Conservation (phyloP, 2,113 vertebrate species). For the Grallaria varia region DNA sequence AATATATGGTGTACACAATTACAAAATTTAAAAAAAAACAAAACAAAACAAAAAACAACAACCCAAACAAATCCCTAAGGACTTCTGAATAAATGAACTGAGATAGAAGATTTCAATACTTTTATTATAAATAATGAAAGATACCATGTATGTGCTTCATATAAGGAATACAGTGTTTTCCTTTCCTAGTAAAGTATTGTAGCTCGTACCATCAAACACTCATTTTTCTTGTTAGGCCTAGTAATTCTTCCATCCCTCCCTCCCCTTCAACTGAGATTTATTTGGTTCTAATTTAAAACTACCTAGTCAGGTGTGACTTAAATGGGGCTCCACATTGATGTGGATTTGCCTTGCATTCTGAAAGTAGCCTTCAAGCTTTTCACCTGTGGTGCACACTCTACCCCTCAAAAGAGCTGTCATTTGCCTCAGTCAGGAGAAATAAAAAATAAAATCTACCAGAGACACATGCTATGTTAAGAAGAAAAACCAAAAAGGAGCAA, state of each 20-base stretch:
- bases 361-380: slow-evolving; percentile 18
- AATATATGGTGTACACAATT: slow-evolving; percentile 76
- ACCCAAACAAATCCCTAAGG: slow-evolving; percentile 37
- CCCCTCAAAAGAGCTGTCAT: not conserved
- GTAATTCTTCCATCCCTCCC: slow-evolving; percentile 4
- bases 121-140: slow-evolving; percentile 82
- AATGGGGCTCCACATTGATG: slow-evolving; percentile 1
- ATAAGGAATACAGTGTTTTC: slow-evolving; percentile 80
- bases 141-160: slow-evolving; percentile 75
- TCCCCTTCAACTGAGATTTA: slow-evolving; percentile 16
- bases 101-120: slow-evolving; percentile 72
- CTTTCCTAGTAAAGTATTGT: slow-evolving; percentile 64
- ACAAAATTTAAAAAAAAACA: slow-evolving; percentile 57
- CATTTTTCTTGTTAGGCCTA: slow-evolving; percentile 51
- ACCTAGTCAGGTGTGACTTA: slow-evolving; percentile 41
- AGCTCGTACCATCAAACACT: slow-evolving; percentile 76
- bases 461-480: not conserved
- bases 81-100: slow-evolving; percentile 77
- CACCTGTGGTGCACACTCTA: not conserved
- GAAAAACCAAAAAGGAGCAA: not conserved
- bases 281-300: slow-evolving; percentile 64
- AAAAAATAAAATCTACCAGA: not conserved
- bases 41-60: not conserved
- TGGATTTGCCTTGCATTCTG: slow-evolving; percentile 5
- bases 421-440: not conserved